Base-by-base conservation (phyloP, 2,888 invertebrate genomes). In the Melangyna quadrimaculata region DNA sequence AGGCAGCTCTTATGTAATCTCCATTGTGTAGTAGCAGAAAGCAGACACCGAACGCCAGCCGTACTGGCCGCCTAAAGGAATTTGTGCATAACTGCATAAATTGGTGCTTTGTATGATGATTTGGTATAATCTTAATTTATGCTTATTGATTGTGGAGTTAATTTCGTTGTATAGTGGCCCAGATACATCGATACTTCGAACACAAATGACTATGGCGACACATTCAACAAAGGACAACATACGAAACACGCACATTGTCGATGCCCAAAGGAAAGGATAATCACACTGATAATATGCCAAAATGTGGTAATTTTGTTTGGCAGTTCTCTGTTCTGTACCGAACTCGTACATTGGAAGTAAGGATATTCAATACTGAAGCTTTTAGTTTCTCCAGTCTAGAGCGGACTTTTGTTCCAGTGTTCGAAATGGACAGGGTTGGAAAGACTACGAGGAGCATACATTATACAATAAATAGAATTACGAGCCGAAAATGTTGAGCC, bases 51-150 rank as follows among this genome's bases (percentile, higher is more conserved):
- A 27, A 19, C 43, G 12, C 8, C 45, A 0, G 9, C 43, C 9
- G 43, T n/a, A 3, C 17, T 4, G 19, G 4, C 48, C 14, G 37
- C 51, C 70, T 61, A 10, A 32, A 32, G 61, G n/a, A 45, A 72
- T 73, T 40, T 69, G 71, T 63, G 71, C 77, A 72, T 73, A 81
- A 86, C 67, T 63, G 75, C 77, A 72, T 86, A 81, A 86, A 72
- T 70, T 80, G 81, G 72, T 81, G 69, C 77, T 86, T 81, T 78
- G 73, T 81, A 86, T 78, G 86, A 78, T 86, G 86, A 86, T 86
- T 78, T 81, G 80, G 78, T 81, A 73, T 86, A 78, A 86, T 81
- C 81, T 63, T 77, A 78, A 81, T 86, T 77, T 86, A 86, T 81
- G 73, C 81, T 78, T 72, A 84, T 79, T 80, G 83, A 84, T 72